Percentiles rank a stretch among this genome's conserved stretches.
Conservation (phyloP, 2,888 invertebrate genomes). For the Conops quadrifasciatus region DNA sequence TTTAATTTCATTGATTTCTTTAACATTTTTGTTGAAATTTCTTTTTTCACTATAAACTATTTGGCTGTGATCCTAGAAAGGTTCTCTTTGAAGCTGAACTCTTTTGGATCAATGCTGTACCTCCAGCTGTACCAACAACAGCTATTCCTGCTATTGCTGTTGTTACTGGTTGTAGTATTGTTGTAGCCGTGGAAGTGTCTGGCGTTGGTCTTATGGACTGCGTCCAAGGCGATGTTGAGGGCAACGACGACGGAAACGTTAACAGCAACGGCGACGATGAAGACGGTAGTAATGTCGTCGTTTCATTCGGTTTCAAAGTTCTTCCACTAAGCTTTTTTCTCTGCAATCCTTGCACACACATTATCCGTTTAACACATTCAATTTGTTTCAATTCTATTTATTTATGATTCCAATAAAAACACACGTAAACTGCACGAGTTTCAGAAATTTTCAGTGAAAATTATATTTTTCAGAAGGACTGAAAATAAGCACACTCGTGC, state of each 20-base stretch:
- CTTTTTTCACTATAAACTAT: slow-evolving; percentile 16
- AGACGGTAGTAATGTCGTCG: not conserved
- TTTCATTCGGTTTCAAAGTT: slow-evolving; percentile 20
- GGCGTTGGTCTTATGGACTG: not conserved
- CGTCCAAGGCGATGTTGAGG: slow-evolving; percentile 4
- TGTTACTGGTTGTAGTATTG: slow-evolving; percentile 13
- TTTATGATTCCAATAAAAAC: slow-evolving; percentile 11
- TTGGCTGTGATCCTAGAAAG: slow-evolving; percentile 5
- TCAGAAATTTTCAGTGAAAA: slow-evolving; percentile 25
- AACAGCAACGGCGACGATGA: slow-evolving; percentile 4
- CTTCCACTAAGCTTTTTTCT: slow-evolving; percentile 26
- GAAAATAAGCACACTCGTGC: slow-evolving; percentile 16
- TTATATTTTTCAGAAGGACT: slow-evolving; percentile 19
- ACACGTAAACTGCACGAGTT: slow-evolving; percentile 11
- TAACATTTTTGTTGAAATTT: not conserved
- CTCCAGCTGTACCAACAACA: not conserved
- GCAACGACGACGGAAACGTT: not conserved
- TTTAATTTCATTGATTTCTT: slow-evolving; percentile 14
- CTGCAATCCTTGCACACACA: slow-evolving; percentile 30
- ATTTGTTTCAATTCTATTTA: slow-evolving; percentile 23
- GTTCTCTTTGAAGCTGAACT: not conserved
- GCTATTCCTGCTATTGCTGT: not conserved
- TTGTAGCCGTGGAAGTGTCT: slow-evolving; percentile 1
- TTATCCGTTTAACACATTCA: slow-evolving; percentile 31
- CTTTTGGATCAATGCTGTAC: not conserved